These are phyloP conservation scores for Notarius lentiginosus DNA, from an alignment of 2,113 vertebrate species.

Conservation along the genomic window DNA sequence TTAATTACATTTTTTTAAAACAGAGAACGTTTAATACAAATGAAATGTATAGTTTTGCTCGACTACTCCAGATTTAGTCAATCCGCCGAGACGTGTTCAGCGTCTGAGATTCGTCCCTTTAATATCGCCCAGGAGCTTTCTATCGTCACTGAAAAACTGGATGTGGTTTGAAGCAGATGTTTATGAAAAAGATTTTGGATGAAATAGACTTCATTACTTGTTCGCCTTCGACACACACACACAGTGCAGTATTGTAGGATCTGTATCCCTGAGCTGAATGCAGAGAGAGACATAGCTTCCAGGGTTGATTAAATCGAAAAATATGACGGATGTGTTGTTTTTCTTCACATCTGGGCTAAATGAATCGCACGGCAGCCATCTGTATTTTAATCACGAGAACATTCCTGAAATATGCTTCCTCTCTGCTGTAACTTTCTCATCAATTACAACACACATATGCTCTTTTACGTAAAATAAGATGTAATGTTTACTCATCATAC, in stretches of 20 bases:
- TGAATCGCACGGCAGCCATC: not conserved
- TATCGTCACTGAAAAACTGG: not conserved
- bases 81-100: not conserved
- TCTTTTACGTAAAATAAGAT: not conserved
- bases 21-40: no score
- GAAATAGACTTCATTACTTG: not conserved
- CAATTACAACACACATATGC: no score
- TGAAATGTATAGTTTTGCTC: no score
- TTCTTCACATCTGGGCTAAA: not conserved
- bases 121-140: not conserved
- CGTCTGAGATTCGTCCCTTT: not conserved
- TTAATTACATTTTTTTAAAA: no score
- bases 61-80: not conserved
- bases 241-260: not conserved
- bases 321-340: constrained; percentile 8
- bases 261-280: not conserved
- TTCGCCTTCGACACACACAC: not conserved
- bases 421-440: not conserved
- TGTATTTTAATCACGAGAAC: not conserved
- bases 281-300: not conserved
- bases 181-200: not conserved
- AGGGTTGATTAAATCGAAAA: not conserved
- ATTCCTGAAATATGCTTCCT: not conserved
- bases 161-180: not conserved
- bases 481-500: not conserved